These are phyloP conservation scores for Pygmarrhopalites habei DNA, from an alignment of 1,140 invertebrate genomes.

Conservation along the genomic window DNA sequence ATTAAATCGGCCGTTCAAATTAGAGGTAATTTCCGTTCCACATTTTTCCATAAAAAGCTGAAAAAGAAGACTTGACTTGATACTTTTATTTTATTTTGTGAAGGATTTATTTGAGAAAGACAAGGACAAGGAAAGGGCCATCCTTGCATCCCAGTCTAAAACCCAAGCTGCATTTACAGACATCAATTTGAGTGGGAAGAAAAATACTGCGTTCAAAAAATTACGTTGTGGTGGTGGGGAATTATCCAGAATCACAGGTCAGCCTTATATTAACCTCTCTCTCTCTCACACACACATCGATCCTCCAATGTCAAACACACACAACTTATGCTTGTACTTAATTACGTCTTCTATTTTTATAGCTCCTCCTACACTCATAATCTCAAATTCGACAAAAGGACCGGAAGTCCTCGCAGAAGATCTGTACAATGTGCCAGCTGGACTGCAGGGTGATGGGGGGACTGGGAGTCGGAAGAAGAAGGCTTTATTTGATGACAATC, in stretches of 20 bases:
- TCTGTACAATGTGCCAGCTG: slow-evolving; percentile 27
- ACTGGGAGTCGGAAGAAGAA: slow-evolving; percentile 11
- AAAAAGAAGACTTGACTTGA: not conserved
- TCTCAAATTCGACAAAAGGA: slow-evolving; percentile 22
- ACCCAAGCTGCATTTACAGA: not conserved
- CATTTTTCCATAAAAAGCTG: not conserved
- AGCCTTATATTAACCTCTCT: no score
- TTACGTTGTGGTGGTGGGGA: not conserved
- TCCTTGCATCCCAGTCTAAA: not conserved
- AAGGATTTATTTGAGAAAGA: not conserved
- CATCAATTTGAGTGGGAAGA: not conserved
- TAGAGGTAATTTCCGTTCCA: slow-evolving; percentile 5
- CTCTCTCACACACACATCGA: no score
- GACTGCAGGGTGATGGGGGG: not conserved
- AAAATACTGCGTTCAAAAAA: not conserved
- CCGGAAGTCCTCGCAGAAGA: slow-evolving; percentile 28
- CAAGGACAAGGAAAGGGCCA: not conserved
- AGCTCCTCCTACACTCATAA: slow-evolving; percentile 15
- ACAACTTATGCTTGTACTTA: no score
- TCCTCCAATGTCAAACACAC: no score
- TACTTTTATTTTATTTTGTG: no score
- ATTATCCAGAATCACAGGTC: not conserved
- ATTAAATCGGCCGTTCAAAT: slow-evolving; percentile 9
- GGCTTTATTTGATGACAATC: not conserved
- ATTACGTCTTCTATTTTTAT: no score